Evolutionary conservation across 2,113 vertebrate species (phyloP).

Genomic region (Macheiramphus alcinus): DNA sequence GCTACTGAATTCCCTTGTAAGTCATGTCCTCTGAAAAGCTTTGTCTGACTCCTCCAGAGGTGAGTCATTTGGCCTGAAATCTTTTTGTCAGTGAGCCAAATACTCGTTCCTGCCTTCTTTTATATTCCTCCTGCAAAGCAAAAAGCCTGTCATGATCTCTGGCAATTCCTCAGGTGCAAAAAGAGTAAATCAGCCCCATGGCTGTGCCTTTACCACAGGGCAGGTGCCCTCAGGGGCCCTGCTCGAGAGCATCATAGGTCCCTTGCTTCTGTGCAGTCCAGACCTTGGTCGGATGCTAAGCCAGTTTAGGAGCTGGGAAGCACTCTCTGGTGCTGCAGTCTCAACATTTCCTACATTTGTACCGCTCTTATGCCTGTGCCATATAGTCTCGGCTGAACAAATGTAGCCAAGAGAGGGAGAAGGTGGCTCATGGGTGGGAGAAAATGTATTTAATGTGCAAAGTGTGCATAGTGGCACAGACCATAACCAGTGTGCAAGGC

Average conservation of each 20-base stretch:
- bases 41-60: slow-evolving; percentile 34
- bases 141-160: background rate
- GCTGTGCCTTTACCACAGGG: background rate
- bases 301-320: background rate
- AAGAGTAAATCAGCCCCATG: background rate
- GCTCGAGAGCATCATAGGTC: background rate
- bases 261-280: background rate
- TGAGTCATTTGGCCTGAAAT: slow-evolving; percentile 49
- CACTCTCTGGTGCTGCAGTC: background rate
- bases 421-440: background rate
- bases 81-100: slow-evolving; percentile 28
- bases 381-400: background rate
- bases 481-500: background rate
- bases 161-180: background rate
- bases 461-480: background rate
- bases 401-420: background rate
- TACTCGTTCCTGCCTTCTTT: background rate
- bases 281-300: background rate
- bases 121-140: background rate
- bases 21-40: slow-evolving; percentile 30
- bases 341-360: background rate
- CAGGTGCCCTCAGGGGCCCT: background rate
- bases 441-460: background rate
- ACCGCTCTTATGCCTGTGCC: background rate
- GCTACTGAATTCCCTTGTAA: slow-evolving; percentile 11